Conservation (phyloP, 2,888 invertebrate species). For the Mellilla xanthometata region DNA sequence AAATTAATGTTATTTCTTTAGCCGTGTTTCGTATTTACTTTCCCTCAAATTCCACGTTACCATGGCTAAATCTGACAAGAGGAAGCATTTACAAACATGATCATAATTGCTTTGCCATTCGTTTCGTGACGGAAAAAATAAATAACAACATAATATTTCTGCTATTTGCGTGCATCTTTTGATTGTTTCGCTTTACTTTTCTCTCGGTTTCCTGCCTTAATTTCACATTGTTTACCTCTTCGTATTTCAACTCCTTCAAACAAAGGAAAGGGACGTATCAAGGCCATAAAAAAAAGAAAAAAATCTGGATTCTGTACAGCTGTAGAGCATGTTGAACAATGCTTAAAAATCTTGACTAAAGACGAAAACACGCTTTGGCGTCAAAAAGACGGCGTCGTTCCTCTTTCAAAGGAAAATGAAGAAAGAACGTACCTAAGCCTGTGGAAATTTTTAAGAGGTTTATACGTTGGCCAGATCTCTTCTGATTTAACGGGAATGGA, state of each 20-base stretch:
- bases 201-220: slow-evolving; percentile 1
- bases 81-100: too few relatives aligned
- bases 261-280: slow-evolving; percentile 9
- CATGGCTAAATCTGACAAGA: too few relatives aligned
- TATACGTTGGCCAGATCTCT: slow-evolving; percentile 8
- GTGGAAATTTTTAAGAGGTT: slow-evolving; percentile 18
- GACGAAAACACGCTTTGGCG: slow-evolving; percentile 27
- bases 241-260: slow-evolving; percentile 6
- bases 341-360: slow-evolving; percentile 27
- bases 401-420: slow-evolving; percentile 19
- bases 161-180: slow-evolving; percentile 6
- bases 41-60: too few relatives aligned
- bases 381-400: slow-evolving; percentile 20
- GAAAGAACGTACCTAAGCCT: slow-evolving; percentile 12
- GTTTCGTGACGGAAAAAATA: slow-evolving; percentile 1
- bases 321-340: slow-evolving; percentile 29
- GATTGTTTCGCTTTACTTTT: slow-evolving; percentile 6
- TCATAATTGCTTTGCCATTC: too few relatives aligned
- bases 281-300: background rate
- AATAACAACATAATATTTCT: background rate
- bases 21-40: too few relatives aligned
- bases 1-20: too few relatives aligned
- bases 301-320: slow-evolving; percentile 15
- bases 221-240: slow-evolving; percentile 11
- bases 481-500: slow-evolving; percentile 5